phyloP scores from a whole-genome alignment of 1,140 invertebrate species.

The Drosophila lacteicornis region DNA sequence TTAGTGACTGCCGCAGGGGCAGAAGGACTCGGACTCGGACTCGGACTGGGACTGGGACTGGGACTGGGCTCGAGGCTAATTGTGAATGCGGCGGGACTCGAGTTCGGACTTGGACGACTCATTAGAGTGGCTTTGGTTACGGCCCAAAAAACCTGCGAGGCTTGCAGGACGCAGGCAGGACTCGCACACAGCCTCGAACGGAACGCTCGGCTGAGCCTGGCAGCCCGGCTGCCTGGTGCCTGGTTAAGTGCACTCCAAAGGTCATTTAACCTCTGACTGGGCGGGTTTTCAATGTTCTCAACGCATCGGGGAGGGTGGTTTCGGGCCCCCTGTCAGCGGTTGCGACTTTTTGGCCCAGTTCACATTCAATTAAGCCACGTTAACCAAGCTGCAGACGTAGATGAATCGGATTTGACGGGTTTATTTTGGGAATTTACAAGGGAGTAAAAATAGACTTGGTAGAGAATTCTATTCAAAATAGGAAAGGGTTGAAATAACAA shows the following conservation, averaged over 20 bases:
- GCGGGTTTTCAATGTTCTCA: conserved; percentile 37
- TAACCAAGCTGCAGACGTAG: conserved; percentile 23
- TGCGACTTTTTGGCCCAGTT: conserved; percentile 45
- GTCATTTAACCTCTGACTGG: conserved; percentile 54
- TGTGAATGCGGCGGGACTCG: conserved; percentile 53
- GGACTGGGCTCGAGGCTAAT: conserved; percentile 47
- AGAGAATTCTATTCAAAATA: not conserved
- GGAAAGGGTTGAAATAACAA: not conserved
- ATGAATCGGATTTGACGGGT: not conserved
- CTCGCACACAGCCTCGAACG: conserved; percentile 40
- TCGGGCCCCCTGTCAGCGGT: conserved; percentile 7
- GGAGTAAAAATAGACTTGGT: not conserved
- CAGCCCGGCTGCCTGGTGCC: conserved; percentile 4
- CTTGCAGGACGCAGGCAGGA: conserved; percentile 32
- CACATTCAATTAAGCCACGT: conserved; percentile 49
- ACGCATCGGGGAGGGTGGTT: conserved; percentile 14
- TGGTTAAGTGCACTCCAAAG: conserved; percentile 44
- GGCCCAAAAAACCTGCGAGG: conserved; percentile 54
- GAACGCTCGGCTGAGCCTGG: conserved; percentile 33
- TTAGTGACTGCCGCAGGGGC: conserved; percentile 54
- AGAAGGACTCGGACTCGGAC: conserved; percentile 29
- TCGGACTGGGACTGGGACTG: conserved; percentile 20
- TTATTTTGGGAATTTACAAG: not conserved
- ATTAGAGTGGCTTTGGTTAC: conserved; percentile 52
- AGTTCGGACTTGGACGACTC: conserved; percentile 50